These are phyloP conservation scores for Magallana ariakensis DNA, from an alignment of 1,140 invertebrate species.

Conservation along the genomic window DNA sequence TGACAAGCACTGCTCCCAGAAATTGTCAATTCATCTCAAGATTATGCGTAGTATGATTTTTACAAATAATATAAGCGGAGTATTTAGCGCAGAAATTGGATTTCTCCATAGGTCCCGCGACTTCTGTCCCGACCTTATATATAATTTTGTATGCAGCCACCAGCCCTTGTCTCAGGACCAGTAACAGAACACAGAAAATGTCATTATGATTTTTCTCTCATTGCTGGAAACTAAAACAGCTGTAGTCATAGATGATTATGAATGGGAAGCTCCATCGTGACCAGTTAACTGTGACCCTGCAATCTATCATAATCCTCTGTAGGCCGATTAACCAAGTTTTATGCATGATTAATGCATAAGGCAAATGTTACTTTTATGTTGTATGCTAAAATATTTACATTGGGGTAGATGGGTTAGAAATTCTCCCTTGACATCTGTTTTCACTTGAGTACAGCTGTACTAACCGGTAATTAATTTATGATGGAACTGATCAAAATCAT, in stretches of 20 bases:
- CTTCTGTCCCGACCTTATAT: background rate
- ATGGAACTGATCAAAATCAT: no score
- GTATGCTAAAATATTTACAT: background rate
- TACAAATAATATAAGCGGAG: background rate
- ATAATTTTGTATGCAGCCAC: background rate
- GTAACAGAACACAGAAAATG: background rate
- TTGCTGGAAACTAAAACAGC: background rate
- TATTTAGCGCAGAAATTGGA: background rate
- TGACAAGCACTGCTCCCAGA: no score
- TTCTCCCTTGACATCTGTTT: no score
- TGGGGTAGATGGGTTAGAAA: background rate
- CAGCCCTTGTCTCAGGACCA: background rate
- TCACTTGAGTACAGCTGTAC: no score
- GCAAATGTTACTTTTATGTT: background rate
- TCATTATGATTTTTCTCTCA: conserved; percentile 1
- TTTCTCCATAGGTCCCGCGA: background rate
- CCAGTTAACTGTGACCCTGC: background rate
- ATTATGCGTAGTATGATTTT: no score
- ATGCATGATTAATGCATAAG: background rate
- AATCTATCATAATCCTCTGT: background rate
- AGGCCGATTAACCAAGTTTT: background rate
- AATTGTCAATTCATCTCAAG: no score
- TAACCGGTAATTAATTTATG: no score
- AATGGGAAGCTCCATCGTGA: background rate
- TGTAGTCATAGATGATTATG: background rate